Evolutionary conservation across 2,797 vertebrate genomes (phyloP).

Genomic region (Sitta carolinensis): DNA sequence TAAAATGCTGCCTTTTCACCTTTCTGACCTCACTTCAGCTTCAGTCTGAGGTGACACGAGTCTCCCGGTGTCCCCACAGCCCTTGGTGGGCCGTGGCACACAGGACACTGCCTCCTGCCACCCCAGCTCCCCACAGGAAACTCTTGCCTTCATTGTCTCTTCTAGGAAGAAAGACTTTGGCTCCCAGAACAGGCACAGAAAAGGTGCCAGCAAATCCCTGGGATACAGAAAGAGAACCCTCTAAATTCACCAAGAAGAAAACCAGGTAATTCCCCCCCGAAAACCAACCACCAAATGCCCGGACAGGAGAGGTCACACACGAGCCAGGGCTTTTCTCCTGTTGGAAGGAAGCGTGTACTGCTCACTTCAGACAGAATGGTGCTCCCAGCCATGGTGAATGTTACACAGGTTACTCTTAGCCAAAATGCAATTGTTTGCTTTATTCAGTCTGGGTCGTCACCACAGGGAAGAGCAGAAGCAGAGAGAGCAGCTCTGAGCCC

Average conservation of each 20-base stretch:
- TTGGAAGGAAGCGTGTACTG: not conserved
- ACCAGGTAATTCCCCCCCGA: accelerated
- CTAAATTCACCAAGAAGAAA: not conserved
- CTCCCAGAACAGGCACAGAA: not conserved
- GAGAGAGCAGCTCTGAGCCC: not conserved
- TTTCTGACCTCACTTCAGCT: not conserved
- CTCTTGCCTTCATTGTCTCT: not conserved
- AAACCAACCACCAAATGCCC: not conserved
- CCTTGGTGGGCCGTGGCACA: not conserved
- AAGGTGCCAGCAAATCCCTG: not conserved
- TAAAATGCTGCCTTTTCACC: slow-evolving; percentile 4
- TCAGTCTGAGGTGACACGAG: not conserved
- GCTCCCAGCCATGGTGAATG: not conserved
- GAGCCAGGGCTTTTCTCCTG: not conserved
- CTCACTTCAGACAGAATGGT: not conserved
- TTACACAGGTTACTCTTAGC: not conserved
- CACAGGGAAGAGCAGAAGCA: not conserved
- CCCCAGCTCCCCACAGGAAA: not conserved
- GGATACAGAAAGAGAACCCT: not conserved
- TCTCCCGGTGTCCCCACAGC: not conserved
- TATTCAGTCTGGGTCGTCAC: not conserved
- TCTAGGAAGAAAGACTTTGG: not conserved
- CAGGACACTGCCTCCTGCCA: not conserved
- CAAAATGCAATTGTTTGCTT: not conserved
- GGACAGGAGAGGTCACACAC: not conserved